Conservation (phyloP, 92 coral and sea anemone genomes). For the Parazoanthus atlanticus region DNA sequence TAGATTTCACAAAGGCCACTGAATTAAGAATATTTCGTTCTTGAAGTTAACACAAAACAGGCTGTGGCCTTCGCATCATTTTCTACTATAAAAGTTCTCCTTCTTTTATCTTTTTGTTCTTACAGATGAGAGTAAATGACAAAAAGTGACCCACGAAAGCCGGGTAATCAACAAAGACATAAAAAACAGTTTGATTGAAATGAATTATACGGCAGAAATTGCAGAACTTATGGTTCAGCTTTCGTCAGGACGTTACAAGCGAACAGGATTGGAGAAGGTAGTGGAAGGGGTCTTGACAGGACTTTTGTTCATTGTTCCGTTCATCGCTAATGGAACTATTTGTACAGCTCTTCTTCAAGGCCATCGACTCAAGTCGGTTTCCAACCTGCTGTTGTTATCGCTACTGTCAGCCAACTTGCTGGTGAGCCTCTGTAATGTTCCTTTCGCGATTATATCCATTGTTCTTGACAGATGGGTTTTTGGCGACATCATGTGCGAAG, state of each 20-base stretch:
- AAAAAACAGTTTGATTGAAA: neutral
- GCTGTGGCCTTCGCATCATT: neutral
- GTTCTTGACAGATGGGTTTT: conserved; percentile 86
- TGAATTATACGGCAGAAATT: conserved; percentile 29
- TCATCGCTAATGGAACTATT: conserved; percentile 73
- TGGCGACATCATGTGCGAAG: conserved; percentile 72
- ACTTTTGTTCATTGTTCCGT: conserved; percentile 65
- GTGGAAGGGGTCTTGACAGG: conserved; percentile 65
- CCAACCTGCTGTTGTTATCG: conserved; percentile 69
- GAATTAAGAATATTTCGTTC: neutral
- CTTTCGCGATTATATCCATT: conserved; percentile 71
- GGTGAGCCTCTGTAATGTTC: conserved; percentile 63
- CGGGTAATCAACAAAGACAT: neutral
- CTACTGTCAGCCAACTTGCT: conserved; percentile 67
- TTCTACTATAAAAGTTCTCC: too few relatives aligned
- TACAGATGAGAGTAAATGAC: neutral
- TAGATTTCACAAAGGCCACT: too few relatives aligned
- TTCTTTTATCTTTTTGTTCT: neutral
- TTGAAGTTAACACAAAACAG: neutral
- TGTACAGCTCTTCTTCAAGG: conserved; percentile 64
- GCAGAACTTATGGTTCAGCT: neutral
- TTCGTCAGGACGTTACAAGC: conserved; percentile 9
- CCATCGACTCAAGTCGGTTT: conserved; percentile 68
- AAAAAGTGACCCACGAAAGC: neutral
- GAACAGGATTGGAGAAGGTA: conserved; percentile 55